phyloP scores from a whole-genome alignment of 1,140 invertebrate genomes.

The Drosophila serrata region DNA sequence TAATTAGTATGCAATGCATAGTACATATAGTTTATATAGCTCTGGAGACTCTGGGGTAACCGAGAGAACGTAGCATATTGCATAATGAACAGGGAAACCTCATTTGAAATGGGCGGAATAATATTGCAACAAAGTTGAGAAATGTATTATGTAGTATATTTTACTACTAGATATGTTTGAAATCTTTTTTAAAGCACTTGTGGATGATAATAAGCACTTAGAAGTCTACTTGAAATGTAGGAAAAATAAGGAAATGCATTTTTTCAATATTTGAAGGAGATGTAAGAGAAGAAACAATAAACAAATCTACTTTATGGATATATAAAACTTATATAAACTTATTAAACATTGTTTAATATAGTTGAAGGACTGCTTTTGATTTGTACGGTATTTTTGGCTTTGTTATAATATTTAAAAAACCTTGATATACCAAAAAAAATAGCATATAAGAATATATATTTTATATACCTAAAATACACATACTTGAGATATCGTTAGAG shows the following conservation, averaged over 20 bases:
- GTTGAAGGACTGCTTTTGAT: background rate
- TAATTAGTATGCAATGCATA: constrained; percentile 69
- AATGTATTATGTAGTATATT: background rate
- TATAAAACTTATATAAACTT: background rate
- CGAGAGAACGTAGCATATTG: constrained; percentile 21
- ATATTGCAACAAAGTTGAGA: background rate
- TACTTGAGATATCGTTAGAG: too few relatives aligned
- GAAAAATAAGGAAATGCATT: background rate
- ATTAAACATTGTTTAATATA: background rate
- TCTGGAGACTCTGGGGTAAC: constrained; percentile 10
- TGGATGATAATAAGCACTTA: background rate
- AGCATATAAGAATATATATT: too few relatives aligned
- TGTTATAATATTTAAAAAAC: too few relatives aligned
- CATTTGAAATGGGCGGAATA: constrained; percentile 14
- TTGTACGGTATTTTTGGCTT: too few relatives aligned
- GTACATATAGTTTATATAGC: constrained; percentile 26
- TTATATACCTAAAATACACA: too few relatives aligned
- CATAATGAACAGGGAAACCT: constrained; percentile 21
- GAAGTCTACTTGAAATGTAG: background rate
- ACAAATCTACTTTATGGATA: background rate
- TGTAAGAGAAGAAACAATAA: background rate
- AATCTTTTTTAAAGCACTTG: background rate
- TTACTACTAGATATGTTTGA: background rate
- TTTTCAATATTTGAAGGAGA: background rate
- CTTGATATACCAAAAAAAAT: too few relatives aligned